These are phyloP conservation scores for Pollenia labialis DNA, from an alignment of 2,888 invertebrate genomes.

Conservation along the genomic window DNA sequence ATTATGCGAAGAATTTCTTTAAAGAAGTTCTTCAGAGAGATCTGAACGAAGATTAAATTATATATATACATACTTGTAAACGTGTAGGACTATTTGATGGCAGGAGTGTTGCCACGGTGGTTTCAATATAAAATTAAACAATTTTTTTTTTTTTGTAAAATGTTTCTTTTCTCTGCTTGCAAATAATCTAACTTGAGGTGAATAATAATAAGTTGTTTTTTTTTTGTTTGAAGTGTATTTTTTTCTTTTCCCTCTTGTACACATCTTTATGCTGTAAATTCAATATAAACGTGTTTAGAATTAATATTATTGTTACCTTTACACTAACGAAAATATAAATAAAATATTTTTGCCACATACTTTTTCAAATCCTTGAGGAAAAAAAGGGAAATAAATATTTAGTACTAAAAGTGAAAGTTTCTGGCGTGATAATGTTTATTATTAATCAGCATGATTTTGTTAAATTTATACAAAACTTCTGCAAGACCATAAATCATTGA, in stretches of 20 bases:
- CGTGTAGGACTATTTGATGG: not conserved
- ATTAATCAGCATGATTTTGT: conserved; percentile 53
- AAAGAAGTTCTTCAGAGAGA: not conserved
- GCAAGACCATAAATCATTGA: conserved; percentile 1
- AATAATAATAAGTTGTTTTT: conserved; percentile 60
- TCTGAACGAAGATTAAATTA: conserved; percentile 18
- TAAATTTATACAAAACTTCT: not conserved
- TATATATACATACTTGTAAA: not conserved
- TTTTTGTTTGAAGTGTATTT: not conserved
- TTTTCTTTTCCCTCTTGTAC: not conserved
- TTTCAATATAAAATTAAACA: conserved; percentile 32
- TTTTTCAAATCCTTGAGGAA: conserved; percentile 21
- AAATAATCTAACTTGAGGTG: conserved; percentile 61
- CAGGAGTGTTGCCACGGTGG: conserved; percentile 6
- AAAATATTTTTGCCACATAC: conserved; percentile 25
- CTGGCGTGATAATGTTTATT: conserved; percentile 43
- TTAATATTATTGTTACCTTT: conserved; percentile 55
- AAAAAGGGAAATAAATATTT: not conserved
- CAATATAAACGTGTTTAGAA: conserved; percentile 68
- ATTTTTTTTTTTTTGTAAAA: conserved; percentile 47
- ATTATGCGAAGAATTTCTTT: conserved; percentile 27
- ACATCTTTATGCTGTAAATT: conserved; percentile 54
- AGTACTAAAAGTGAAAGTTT: conserved; percentile 53
- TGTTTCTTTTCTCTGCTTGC: conserved; percentile 29
- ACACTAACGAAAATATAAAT: not conserved